Evolutionary conservation across 2,888 invertebrate species (phyloP).

Genomic region (Pseudococcus viburni): DNA sequence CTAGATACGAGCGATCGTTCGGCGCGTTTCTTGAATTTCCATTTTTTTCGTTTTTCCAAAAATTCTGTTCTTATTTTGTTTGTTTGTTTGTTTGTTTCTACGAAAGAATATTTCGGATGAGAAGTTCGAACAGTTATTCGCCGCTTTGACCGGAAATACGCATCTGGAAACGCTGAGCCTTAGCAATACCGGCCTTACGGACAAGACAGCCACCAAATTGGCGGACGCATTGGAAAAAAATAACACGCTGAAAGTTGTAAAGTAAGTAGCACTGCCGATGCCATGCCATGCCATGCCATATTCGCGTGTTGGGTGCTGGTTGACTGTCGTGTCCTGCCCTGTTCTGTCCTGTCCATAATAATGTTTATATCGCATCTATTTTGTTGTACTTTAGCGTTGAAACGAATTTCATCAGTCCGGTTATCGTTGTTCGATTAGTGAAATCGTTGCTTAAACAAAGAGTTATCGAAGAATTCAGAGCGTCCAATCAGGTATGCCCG

Average conservation of each 20-base stretch:
- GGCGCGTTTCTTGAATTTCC: too few species aligned
- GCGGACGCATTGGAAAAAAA: slow-evolving; percentile 88
- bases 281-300: too few species aligned
- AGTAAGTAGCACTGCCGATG: too few species aligned
- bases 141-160: slow-evolving; percentile 89
- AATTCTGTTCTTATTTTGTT: too few species aligned
- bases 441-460: slow-evolving; percentile 88
- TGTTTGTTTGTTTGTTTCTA: slow-evolving; percentile 16
- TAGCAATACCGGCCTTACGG: slow-evolving; percentile 94
- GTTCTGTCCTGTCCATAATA: too few species aligned
- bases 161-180: slow-evolving; percentile 92
- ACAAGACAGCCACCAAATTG: slow-evolving; percentile 86
- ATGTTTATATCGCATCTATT: background rate
- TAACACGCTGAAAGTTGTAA: slow-evolving; percentile 85
- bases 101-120: slow-evolving; percentile 96
- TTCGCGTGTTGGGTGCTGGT: too few species aligned
- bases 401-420: slow-evolving; percentile 96
- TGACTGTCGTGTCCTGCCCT: too few species aligned
- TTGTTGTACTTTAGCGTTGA: slow-evolving; percentile 78
- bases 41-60: background rate
- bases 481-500: slow-evolving; percentile 97
- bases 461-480: slow-evolving; percentile 93
- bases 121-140: slow-evolving; percentile 90
- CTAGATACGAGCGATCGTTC: too few species aligned
- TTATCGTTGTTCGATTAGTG: slow-evolving; percentile 87